phyloP scores from a whole-genome alignment of 2,797 vertebrate genomes.

The Champsocephalus gunnari region DNA sequence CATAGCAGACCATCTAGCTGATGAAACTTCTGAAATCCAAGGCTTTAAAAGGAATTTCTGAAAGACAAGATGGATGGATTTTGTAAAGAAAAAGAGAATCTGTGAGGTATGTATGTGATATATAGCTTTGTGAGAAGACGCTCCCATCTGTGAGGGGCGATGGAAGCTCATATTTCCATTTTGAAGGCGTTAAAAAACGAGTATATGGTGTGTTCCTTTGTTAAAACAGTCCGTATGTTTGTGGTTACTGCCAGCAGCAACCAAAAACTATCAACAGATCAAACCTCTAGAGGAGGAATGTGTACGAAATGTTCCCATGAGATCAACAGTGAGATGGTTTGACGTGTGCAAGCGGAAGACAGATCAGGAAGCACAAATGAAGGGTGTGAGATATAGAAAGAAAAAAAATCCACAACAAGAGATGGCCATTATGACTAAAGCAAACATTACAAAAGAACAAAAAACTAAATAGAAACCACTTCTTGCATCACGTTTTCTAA shows the following conservation, averaged over 20 bases:
- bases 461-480: slow-evolving; percentile 40
- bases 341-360: slow-evolving; percentile 56
- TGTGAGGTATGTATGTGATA: slow-evolving; percentile 79
- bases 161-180: slow-evolving; percentile 40
- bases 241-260: slow-evolving; percentile 85
- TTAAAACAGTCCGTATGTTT: slow-evolving; percentile 60
- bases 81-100: slow-evolving; percentile 45
- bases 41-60: slow-evolving; percentile 60
- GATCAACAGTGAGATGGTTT: slow-evolving; percentile 39
- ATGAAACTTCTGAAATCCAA: slow-evolving; percentile 55
- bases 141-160: slow-evolving; percentile 42
- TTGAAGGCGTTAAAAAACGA: slow-evolving; percentile 50
- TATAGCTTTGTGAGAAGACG: slow-evolving; percentile 63
- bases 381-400: slow-evolving; percentile 8
- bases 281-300: slow-evolving; percentile 49
- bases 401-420: slow-evolving; percentile 46
- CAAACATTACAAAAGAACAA: slow-evolving; percentile 23
- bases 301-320: slow-evolving; percentile 49
- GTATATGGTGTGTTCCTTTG: slow-evolving; percentile 52
- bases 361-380: slow-evolving; percentile 34
- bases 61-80: slow-evolving; percentile 70
- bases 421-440: slow-evolving; percentile 50
- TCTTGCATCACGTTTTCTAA: slow-evolving; percentile 69
- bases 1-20: slow-evolving; percentile 53
- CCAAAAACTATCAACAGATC: slow-evolving; percentile 62